Conservation (phyloP, 2,888 invertebrate species). For the Caenorhabditis becei region DNA sequence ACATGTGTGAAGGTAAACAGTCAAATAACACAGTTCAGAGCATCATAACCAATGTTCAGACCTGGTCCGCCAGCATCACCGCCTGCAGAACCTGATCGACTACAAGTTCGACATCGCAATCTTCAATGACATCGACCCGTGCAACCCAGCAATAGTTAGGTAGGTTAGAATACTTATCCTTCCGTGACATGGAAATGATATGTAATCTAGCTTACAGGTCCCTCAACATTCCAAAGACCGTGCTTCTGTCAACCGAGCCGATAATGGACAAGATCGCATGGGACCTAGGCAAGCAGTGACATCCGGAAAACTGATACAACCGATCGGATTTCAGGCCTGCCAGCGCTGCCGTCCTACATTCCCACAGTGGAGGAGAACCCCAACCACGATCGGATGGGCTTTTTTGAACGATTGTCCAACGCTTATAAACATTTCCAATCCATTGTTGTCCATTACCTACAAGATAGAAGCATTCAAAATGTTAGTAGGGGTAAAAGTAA, state of each 20-base stretch:
- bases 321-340: constrained; percentile 54
- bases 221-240: constrained; percentile 53
- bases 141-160: constrained; percentile 53
- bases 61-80: constrained; percentile 16
- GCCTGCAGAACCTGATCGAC: constrained; percentile 41
- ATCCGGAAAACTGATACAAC: constrained; percentile 32
- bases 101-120: constrained; percentile 58
- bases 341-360: constrained; percentile 50
- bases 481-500: constrained; percentile 19
- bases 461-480: constrained; percentile 37
- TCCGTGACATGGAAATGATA: constrained; percentile 63
- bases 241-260: constrained; percentile 53
- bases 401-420: constrained; percentile 55
- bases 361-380: constrained; percentile 57
- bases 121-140: constrained; percentile 57
- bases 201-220: constrained; percentile 67
- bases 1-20: constrained; percentile 48
- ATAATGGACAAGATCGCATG: constrained; percentile 59
- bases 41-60: constrained; percentile 20
- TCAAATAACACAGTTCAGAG: not conserved
- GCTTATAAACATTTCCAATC: constrained; percentile 57
- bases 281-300: constrained; percentile 41
- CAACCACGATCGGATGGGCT: constrained; percentile 56
- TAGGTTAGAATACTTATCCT: constrained; percentile 65
- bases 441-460: constrained; percentile 56